Conservation (phyloP, 2,113 vertebrate species). For the Phrynosoma blainvillii region DNA sequence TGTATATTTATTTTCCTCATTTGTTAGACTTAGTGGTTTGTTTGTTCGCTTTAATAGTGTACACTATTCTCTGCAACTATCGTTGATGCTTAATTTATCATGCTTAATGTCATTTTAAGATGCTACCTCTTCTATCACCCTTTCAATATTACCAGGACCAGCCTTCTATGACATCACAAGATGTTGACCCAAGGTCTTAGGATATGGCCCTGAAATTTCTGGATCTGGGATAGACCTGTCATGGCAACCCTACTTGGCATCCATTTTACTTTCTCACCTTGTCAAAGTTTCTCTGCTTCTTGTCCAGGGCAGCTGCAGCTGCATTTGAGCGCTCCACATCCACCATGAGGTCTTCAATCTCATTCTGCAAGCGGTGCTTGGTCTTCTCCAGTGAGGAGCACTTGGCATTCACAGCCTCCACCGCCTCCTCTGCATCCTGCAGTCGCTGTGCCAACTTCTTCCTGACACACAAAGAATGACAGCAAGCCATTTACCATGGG, state of each 20-base stretch:
- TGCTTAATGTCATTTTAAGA: no score
- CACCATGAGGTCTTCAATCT: conserved; percentile 94
- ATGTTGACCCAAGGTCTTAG: no score
- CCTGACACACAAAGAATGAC: conserved; percentile 60
- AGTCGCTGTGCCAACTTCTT: conserved; percentile 93
- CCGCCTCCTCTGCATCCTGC: conserved; percentile 89
- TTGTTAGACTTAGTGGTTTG: no score
- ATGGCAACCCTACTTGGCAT: neutral
- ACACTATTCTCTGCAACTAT: no score
- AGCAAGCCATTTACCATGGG: neutral
- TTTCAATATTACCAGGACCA: no score
- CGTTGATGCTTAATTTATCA: no score
- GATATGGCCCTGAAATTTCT: no score
- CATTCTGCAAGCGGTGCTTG: conserved; percentile 92
- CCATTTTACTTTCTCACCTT: conserved; percentile 73
- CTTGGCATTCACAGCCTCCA: conserved; percentile 91
- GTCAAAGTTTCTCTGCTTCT: conserved; percentile 92
- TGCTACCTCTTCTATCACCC: no score
- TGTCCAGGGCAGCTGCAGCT: conserved; percentile 84
- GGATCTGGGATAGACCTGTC: no score
- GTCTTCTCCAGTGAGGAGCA: conserved; percentile 94
- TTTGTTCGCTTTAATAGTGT: no score
- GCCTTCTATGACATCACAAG: no score
- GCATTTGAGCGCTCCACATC: conserved; percentile 86
- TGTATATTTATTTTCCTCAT: no score